Evolutionary conservation across 2,797 vertebrate genomes (phyloP), one percentile per base, ranked within the genome.

Genomic region (Lagorchestes hirsutus): DNA sequence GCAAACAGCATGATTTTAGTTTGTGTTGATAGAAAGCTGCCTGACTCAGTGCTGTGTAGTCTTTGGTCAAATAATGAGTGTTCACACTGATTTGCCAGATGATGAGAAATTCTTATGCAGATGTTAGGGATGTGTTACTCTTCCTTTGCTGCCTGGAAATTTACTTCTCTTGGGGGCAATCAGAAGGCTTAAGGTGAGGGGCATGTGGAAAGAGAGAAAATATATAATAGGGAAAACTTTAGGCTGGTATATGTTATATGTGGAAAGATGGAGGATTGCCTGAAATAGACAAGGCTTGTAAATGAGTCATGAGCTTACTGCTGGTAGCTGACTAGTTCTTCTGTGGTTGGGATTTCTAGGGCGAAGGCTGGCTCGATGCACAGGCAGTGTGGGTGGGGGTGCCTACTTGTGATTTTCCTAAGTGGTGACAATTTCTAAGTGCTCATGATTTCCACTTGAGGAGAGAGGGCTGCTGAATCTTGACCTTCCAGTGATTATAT

Each of bases 111-210:
- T 14, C 91, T 90, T 90, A 92, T 95, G 29, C 97, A 92, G 92
- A 52, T 94, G 16, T 29, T 93, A n/a, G 46, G 4, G 4, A 93
- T 93, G 9, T 18, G 58, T 16, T 93, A 1, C 59, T 96, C 94
- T 9, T 91, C 58, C 50, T 54, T 55, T 90, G 34, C 34, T 97
- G 74, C 74, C 40, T 46, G 16, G 93, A 91, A 94, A 52, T 97
- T 97, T 92, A 0, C 87, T 90, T 97, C 91, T 97, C 94, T 98
- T 59, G 54, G 74, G 74, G 9, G 74, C 46, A 87, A 87, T 87
- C 40, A 87, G 40, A 74, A 82, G n/a, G n/a, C n/a, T 6, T 16
- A 82, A 40, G 67, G n/a, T 40, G 18, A 87, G 74, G 9, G 40
- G 40, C 40, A 87, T 50, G 54, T 96, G 95, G 54, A 92, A 97